Base-by-base conservation (phyloP, 2,113 vertebrate genomes). In the Dolichotis patagonum region DNA sequence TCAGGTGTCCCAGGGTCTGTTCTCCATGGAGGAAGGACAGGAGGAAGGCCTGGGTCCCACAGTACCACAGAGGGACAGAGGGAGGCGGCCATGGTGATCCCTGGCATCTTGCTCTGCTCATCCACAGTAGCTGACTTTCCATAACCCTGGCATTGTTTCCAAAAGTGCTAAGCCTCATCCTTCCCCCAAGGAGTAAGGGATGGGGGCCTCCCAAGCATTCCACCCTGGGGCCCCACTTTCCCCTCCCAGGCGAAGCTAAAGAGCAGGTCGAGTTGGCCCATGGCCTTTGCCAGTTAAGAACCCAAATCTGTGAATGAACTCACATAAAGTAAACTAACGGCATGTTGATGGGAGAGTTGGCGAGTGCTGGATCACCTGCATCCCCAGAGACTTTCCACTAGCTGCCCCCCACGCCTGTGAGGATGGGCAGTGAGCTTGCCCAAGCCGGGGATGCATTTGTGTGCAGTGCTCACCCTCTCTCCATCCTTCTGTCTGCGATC, bases 401-500 rank as follows among this genome's bases (percentile, higher is more conserved):
- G 6, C 17, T 52, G 63, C 41, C 28, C 24, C 58, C 41, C 7
- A 56, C 75, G 35, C 28, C 8, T n/a, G n/a, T 13, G 12, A 54
- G 38, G 38, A 26, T 54, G 35, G 7, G 43, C 54, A 38, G n/a
- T 11, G 16, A 16, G 49, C 11, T 32, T 2, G 5, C 32, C 78
- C 22, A 30, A 3, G 43, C 49, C 41, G n/a, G 49, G 54, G 54
- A 71, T 65, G 63, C 56, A 35, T 77, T 30, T 4, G 7, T 24
- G 43, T 63, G 49, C 49, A 13, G 10, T 82, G 65, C 65, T 58
- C 62, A 43, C n/a, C 9, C 62, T 11, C 0, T 46, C 49, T n/a
- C 12, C 11, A 2, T 41, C 60, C 43, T 14, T 0, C 0, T 0
- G 8, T n/a, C 54, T n/a, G 0, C 11, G 1, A 11, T 52, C 35